phyloP scores from a whole-genome alignment of 2,888 invertebrate genomes.

The Hololepta plana region DNA sequence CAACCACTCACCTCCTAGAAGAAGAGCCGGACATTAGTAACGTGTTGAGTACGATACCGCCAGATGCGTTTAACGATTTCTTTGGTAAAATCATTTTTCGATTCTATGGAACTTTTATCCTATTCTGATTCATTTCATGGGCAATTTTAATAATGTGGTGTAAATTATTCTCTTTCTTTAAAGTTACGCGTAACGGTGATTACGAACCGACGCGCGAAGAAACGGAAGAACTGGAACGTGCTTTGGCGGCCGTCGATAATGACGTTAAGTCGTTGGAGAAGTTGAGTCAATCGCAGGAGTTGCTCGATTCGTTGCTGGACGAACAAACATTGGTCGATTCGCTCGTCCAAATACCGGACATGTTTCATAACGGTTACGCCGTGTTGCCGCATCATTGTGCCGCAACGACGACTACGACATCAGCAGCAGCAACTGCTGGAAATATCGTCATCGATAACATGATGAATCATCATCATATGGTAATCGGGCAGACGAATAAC shows the following conservation, averaged over 20 bases:
- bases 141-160: slow-evolving; percentile 3
- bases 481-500: too few relatives aligned
- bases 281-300: slow-evolving; percentile 38
- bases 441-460: too few relatives aligned
- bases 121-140: not conserved
- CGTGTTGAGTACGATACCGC: slow-evolving; percentile 59
- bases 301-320: slow-evolving; percentile 43
- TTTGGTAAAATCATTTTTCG: slow-evolving; percentile 36
- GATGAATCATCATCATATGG: too few relatives aligned
- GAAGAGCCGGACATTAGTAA: slow-evolving; percentile 60
- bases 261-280: slow-evolving; percentile 53
- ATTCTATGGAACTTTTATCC: slow-evolving; percentile 1
- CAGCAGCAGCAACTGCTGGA: too few relatives aligned
- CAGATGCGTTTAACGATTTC: slow-evolving; percentile 68
- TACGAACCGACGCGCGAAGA: slow-evolving; percentile 60
- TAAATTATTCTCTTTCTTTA: slow-evolving; percentile 11
- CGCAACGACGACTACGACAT: too few relatives aligned
- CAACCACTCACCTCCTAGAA: slow-evolving; percentile 44
- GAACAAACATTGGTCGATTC: slow-evolving; percentile 33
- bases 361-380: slow-evolving; percentile 32
- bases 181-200: slow-evolving; percentile 51
- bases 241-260: slow-evolving; percentile 59
- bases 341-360: slow-evolving; percentile 29
- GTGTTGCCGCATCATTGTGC: too few relatives aligned
- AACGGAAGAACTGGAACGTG: slow-evolving; percentile 74